Percentiles rank a stretch among this genome's conserved stretches.
These are phyloP conservation scores for Sorex araneus DNA, from an alignment of 2,113 vertebrate genomes.

Conservation along the genomic window DNA sequence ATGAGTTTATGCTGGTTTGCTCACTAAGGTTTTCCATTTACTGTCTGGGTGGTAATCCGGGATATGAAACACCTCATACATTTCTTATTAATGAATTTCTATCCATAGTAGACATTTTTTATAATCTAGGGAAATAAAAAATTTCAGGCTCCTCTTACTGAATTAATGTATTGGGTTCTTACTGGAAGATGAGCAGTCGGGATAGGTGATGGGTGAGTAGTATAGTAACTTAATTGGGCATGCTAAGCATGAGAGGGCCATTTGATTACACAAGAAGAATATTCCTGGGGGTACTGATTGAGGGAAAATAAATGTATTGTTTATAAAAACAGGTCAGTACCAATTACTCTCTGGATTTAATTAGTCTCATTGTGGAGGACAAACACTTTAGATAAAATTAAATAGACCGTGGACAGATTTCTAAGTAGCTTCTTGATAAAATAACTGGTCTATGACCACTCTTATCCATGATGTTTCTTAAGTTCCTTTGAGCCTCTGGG, in stretches of 20 bases:
- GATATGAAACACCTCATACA: not conserved
- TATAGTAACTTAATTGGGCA: not conserved
- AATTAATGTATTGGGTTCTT: not conserved
- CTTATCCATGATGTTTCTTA: conserved; percentile 6
- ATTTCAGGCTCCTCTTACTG: not conserved
- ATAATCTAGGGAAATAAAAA: conserved; percentile 12
- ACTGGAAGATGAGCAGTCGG: not conserved
- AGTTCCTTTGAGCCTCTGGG: not conserved
- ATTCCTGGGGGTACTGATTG: not conserved
- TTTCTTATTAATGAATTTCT: not conserved
- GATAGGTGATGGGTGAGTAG: not conserved
- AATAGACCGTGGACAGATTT: conserved; percentile 19
- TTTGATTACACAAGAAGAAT: not conserved
- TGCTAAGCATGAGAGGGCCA: not conserved
- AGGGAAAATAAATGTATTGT: not conserved
- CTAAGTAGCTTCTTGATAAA: conserved; percentile 31
- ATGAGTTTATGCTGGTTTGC: not conserved
- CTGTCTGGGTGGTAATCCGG: not conserved
- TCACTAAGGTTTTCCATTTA: conserved; percentile 26
- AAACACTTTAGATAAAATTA: conserved; percentile 43
- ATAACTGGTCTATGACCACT: conserved; percentile 17
- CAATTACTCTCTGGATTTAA: conserved; percentile 15
- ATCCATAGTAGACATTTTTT: not conserved
- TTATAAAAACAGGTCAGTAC: conserved; percentile 29
- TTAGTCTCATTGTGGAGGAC: conserved; percentile 40